A percentile compares a stretch with the other conserved stretches of the same genome.
These are phyloP conservation scores for Lepeophtheirus nordmannii DNA, from an alignment of 2,888 invertebrate species.

Conservation along the genomic window DNA sequence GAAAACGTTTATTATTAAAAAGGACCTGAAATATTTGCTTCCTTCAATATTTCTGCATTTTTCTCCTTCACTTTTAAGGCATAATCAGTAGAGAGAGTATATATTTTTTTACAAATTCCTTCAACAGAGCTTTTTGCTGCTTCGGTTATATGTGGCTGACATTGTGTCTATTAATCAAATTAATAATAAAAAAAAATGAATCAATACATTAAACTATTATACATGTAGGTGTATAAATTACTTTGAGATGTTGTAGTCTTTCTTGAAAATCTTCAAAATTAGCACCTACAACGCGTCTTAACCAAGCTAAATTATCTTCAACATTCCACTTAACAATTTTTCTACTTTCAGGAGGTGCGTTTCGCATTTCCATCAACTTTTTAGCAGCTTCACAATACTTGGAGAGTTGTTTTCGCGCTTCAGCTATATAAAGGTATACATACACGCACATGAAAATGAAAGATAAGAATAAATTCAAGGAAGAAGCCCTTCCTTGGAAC, in stretches of 20 bases:
- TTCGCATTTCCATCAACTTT: conserved; percentile 85
- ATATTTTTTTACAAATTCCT: conserved; percentile 84
- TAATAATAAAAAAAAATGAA: conserved; percentile 30
- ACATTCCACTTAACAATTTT: conserved; percentile 98
- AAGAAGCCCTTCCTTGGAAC: neutral
- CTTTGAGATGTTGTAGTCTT: conserved; percentile 70
- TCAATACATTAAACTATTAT: conserved; percentile 12
- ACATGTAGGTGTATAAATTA: conserved; percentile 27
- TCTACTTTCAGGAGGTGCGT: conserved; percentile 76
- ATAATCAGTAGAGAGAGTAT: conserved; percentile 76
- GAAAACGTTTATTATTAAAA: neutral
- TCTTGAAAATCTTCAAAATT: conserved; percentile 85
- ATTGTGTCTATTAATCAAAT: conserved; percentile 49
- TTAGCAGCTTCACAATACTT: conserved; percentile 92
- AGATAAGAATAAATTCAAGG: neutral
- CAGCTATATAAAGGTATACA: conserved; percentile 41
- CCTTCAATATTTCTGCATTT: conserved; percentile 66
- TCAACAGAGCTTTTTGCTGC: conserved; percentile 88
- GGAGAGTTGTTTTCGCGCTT: conserved; percentile 82
- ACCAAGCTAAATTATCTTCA: conserved; percentile 91
- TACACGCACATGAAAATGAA: neutral
- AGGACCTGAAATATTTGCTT: conserved; percentile 53
- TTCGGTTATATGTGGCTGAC: conserved; percentile 86
- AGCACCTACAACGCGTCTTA: conserved; percentile 77
- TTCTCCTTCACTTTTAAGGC: conserved; percentile 76